Conservation (phyloP, 2,113 vertebrate species). For the Chascanopsetta lugubris region DNA sequence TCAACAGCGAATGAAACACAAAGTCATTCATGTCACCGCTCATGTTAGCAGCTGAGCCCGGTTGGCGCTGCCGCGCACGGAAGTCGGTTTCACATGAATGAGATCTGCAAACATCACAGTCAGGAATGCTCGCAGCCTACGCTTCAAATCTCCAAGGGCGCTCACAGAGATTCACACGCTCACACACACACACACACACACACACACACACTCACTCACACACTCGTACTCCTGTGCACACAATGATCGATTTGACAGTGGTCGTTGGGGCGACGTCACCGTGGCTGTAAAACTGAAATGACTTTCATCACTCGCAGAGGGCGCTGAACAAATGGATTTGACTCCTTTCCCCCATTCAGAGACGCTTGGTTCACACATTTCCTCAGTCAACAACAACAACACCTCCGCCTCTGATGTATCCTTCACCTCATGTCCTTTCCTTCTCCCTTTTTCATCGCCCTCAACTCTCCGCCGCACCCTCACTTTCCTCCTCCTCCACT, state of each 20-base stretch:
- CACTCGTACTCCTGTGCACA: not conserved
- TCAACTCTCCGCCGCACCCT: no score
- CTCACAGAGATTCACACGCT: conserved; percentile 1
- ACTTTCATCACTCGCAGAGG: conserved; percentile 56
- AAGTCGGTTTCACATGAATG: not conserved
- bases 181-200: conserved; percentile 1
- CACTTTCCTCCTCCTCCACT: no score
- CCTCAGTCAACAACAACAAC: no score
- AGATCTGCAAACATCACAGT: not conserved
- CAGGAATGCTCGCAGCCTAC: not conserved
- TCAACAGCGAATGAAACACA: no score
- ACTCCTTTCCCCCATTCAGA: not conserved
- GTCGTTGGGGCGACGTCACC: conserved; percentile 46
- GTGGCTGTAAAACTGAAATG: conserved; percentile 40
- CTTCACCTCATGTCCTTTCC: no score
- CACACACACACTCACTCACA: no score
- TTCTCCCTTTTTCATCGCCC: no score
- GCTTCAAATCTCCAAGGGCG: conserved; percentile 16
- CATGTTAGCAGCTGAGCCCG: not conserved
- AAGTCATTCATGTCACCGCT: no score
- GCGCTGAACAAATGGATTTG: conserved; percentile 10
- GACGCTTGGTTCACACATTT: conserved; percentile 1
- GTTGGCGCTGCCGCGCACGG: not conserved
- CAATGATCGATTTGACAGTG: conserved; percentile 41
- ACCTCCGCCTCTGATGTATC: no score